A percentile compares a stretch with the other conserved stretches of the same genome.
Conservation (phyloP, 2,888 invertebrate species). For the Hirtodrosophila duncani region DNA sequence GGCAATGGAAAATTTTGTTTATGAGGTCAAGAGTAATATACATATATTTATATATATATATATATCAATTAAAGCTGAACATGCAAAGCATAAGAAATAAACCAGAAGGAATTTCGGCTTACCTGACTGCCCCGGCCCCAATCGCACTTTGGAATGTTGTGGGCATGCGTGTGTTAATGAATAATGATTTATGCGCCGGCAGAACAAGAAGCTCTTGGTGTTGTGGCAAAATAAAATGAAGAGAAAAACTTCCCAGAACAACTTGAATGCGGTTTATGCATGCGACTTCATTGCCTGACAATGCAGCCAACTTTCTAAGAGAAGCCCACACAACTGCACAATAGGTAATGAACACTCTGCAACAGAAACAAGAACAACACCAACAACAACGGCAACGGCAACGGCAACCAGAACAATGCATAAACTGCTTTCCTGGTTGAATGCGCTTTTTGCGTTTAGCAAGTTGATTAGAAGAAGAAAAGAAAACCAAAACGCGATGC, state of each 20-base stretch:
- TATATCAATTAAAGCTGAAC: slow-evolving; percentile 63
- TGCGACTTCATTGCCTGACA: slow-evolving; percentile 40
- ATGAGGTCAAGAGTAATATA: slow-evolving; percentile 24
- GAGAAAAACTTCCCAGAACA: slow-evolving; percentile 23
- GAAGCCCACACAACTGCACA: slow-evolving; percentile 22
- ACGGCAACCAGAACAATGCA: slow-evolving; percentile 38
- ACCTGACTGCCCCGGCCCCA: slow-evolving; percentile 18
- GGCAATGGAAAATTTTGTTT: no score
- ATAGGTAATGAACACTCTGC: slow-evolving; percentile 57
- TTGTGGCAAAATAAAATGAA: not conserved
- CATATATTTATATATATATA: slow-evolving; percentile 37
- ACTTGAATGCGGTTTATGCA: slow-evolving; percentile 35
- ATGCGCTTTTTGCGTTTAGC: slow-evolving; percentile 48
- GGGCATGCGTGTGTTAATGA: slow-evolving; percentile 42
- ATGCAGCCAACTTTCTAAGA: slow-evolving; percentile 26
- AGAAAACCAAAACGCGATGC: slow-evolving; percentile 27
- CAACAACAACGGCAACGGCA: slow-evolving; percentile 9
- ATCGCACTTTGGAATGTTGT: slow-evolving; percentile 8
- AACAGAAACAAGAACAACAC: slow-evolving; percentile 18
- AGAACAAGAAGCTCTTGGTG: slow-evolving; percentile 29
- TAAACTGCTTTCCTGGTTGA: slow-evolving; percentile 50
- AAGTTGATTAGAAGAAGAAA: slow-evolving; percentile 51
- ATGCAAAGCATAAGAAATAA: slow-evolving; percentile 47
- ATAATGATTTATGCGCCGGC: slow-evolving; percentile 61
- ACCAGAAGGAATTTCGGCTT: slow-evolving; percentile 22